These are phyloP conservation scores for Panorpa germanica DNA, from an alignment of 2,888 invertebrate species.

Conservation along the genomic window DNA sequence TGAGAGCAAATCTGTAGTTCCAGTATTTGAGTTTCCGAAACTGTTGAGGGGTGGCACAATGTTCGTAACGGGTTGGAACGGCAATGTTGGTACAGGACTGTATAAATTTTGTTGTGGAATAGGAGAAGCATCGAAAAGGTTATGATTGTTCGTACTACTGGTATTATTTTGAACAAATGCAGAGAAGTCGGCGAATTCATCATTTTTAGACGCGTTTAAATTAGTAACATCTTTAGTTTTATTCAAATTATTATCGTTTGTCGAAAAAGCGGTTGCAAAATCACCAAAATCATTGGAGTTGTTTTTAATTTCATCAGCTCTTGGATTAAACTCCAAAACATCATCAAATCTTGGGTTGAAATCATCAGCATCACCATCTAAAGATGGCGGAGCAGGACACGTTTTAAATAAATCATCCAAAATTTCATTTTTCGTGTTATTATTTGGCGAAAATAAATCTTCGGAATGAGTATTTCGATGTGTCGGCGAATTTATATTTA, in stretches of 20 bases:
- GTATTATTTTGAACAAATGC: too few species aligned
- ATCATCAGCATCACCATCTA: constrained; percentile 27
- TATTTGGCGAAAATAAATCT: constrained; percentile 18
- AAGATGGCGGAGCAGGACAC: constrained; percentile 19
- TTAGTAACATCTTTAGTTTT: constrained; percentile 10
- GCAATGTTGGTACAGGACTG: constrained; percentile 17
- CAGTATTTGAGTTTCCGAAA: constrained; percentile 1
- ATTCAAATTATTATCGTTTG: constrained; percentile 14
- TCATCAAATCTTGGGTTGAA: constrained; percentile 37
- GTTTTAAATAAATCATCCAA: constrained; percentile 37
- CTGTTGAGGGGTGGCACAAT: constrained; percentile 16
- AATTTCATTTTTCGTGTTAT: constrained; percentile 24
- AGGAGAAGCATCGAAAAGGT: constrained; percentile 13
- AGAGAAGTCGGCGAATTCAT: constrained; percentile 70
- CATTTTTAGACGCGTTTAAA: constrained; percentile 18
- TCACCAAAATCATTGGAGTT: constrained; percentile 49
- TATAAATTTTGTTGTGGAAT: constrained; percentile 26
- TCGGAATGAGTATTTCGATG: constrained; percentile 23
- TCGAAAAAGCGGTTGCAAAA: constrained; percentile 50
- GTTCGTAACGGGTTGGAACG: constrained; percentile 7
- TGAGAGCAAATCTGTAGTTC: constrained; percentile 25
- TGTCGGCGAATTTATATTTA: constrained; percentile 23
- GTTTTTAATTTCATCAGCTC: constrained; percentile 22
- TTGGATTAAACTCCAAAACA: constrained; percentile 23
- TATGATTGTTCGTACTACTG: constrained; percentile 12